Base-by-base conservation (phyloP, 1,140 invertebrate genomes). In the Cherax quadricarinatus region DNA sequence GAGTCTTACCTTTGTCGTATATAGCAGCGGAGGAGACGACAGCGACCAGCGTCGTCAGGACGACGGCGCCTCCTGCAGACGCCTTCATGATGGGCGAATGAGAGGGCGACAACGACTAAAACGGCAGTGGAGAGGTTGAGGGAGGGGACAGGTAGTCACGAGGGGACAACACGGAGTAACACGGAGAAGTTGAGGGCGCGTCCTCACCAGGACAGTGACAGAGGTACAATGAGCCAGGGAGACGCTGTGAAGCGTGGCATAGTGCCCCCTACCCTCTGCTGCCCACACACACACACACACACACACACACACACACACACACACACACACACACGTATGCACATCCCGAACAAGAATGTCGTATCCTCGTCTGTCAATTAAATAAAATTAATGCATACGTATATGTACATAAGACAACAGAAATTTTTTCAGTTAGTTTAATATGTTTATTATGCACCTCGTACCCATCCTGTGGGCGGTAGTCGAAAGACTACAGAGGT, bases 201-300 rank as follows among this genome's bases (percentile, higher is more conserved):
- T 75, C 70, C n/a, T 30, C 21, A 30, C 70, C 6, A n/a, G 9
- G 24, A 6, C n/a, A 75, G n/a, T 7, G 70, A 3, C 70, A n/a
- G 6, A n/a, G 70, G 70, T 75, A 75, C 70, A 75, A 12, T 75
- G 70, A 30, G n/a, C n/a, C 21, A 75, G 70, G n/a, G 70, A 30
- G n/a, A n/a, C 24, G 6, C 6, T 75, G 70, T 75, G 70, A 6
- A 7, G n/a, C 6, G 6, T 24, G n/a, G 70, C n/a, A 7, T 6
- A 18, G n/a, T 5, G 1, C 70, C 70, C 12, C 9, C 5, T n/a
- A n/a, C 70, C 70, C 70, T n/a, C 70, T 75, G n/a, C 70, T 75
- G n/a, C 70, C 70, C 70, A 75, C 70, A 75, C n/a, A 75, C 70
- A 30, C 70, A 75, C 70, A 3, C 79, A 81, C 51, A 81, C 79